Evolutionary conservation across 2,888 invertebrate species (phyloP), one percentile per base, ranked within the genome.

Genomic region (Crossocerus cetratus): DNA sequence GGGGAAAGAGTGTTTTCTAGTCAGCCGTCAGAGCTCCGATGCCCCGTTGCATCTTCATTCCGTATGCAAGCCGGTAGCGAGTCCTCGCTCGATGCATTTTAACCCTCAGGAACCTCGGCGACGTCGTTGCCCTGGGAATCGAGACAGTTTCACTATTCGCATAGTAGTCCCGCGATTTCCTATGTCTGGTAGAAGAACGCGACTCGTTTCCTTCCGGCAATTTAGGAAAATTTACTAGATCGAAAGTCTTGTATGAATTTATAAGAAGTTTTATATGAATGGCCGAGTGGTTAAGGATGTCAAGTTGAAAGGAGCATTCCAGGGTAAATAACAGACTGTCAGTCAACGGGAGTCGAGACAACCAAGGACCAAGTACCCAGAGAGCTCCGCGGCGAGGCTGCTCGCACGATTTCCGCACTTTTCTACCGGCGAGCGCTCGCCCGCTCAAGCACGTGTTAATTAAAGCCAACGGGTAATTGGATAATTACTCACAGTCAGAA

Each of bases 1-100:
- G 59, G 8, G 58, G 62, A 68, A 67, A 61, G 22, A 58, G 42
- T 23, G 21, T 68, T 65, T 43, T 43, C 65, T 23, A 62, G 49
- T 45, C 54, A 57, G 1, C 8, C 14, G 16, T 61, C 32, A 32
- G n/a, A n/a, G 32, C 32, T 32, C 32, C 11, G 32, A 32, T 32
- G 32, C 32, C 8, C 11, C 8, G 32, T 11, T 32, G 32, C 32
- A 32, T 32, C 32, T 32, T 32, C 32, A 32, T 32, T 32, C 32
- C 32, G 32, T 32, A 32, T 32, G 8, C 32, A 8, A 11, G 2
- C 32, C 11, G 32, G 5, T 4, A 8, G 23, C 23, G 32, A 32
- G 32, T 11, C 32, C 5, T 18, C 20, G 8, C 2, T 3, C 14
- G 16, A 42, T 20, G 16, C 3, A 22, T 14, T 61, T 59, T 42